A percentile compares a stretch with the other conserved stretches of the same genome.
These are phyloP conservation scores for Yponomeuta sedellus DNA, from an alignment of 2,888 invertebrate species.

Conservation along the genomic window DNA sequence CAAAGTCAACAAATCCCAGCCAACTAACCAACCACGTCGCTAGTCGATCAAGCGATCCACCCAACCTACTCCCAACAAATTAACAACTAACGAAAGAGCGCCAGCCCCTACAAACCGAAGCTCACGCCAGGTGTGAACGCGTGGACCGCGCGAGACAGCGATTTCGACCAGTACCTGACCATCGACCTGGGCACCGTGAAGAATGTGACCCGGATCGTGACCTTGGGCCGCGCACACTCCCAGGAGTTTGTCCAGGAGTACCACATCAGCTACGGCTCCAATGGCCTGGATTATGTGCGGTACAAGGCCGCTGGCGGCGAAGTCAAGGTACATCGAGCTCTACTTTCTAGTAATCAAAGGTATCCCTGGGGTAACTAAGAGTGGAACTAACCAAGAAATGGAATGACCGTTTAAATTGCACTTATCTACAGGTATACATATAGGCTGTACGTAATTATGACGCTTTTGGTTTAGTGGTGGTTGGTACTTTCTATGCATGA, in stretches of 20 bases:
- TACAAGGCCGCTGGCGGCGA: conserved; percentile 94
- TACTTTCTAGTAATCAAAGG: neutral
- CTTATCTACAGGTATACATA: too few relatives aligned
- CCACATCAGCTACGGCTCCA: conserved; percentile 93
- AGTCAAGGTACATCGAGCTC: conserved; percentile 83
- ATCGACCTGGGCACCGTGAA: conserved; percentile 92
- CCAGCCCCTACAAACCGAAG: neutral
- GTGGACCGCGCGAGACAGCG: conserved; percentile 93
- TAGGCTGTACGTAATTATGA: neutral
- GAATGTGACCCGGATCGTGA: conserved; percentile 92
- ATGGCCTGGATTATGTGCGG: conserved; percentile 91
- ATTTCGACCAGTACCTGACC: conserved; percentile 94
- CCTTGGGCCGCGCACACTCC: conserved; percentile 93
- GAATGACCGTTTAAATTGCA: too few relatives aligned
- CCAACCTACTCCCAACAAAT: neutral
- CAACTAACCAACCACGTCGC: neutral
- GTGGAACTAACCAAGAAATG: neutral
- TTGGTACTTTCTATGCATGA: too few relatives aligned
- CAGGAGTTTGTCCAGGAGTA: conserved; percentile 96
- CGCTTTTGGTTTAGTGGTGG: neutral
- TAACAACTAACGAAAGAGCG: neutral
- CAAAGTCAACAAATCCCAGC: too few relatives aligned
- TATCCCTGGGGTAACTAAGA: neutral
- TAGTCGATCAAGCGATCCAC: too few relatives aligned
- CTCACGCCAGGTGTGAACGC: conserved; percentile 73